Percentiles rank a stretch among this genome's conserved stretches.
phyloP scores from a whole-genome alignment of 2,797 vertebrate species.

The Typhlichthys eigenmanni region DNA sequence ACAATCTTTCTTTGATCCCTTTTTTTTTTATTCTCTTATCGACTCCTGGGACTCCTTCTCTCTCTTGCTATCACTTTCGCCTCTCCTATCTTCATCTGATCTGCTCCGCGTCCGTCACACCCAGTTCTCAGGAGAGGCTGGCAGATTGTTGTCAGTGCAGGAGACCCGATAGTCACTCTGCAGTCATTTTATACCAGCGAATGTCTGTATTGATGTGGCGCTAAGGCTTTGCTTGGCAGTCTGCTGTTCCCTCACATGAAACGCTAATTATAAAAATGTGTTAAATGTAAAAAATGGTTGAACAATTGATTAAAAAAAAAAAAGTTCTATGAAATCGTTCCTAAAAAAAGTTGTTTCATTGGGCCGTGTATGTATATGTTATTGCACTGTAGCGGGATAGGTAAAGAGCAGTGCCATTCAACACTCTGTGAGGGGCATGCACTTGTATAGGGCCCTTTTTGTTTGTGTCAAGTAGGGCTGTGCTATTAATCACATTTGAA shows the following conservation, averaged over 20 bases:
- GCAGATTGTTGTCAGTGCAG: slow-evolving; percentile 65
- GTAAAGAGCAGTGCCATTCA: too few relatives aligned
- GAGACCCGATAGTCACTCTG: slow-evolving; percentile 69
- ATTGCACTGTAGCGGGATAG: too few relatives aligned
- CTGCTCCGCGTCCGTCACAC: slow-evolving; percentile 55
- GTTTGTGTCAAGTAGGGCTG: too few relatives aligned
- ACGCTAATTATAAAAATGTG: too few relatives aligned
- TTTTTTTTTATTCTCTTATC: slow-evolving; percentile 5
- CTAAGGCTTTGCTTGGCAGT: slow-evolving; percentile 33
- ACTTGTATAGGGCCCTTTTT: too few relatives aligned
- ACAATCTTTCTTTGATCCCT: not conserved
- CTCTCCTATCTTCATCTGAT: slow-evolving; percentile 39
- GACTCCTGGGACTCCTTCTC: slow-evolving; percentile 54
- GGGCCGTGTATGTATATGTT: too few relatives aligned
- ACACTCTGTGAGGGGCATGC: too few relatives aligned
- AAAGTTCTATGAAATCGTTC: too few relatives aligned
- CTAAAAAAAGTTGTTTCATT: too few relatives aligned
- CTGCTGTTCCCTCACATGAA: slow-evolving; percentile 15
- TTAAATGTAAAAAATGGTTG: too few relatives aligned
- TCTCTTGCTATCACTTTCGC: slow-evolving; percentile 55
- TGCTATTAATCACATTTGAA: too few relatives aligned
- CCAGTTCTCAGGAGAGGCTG: slow-evolving; percentile 58
- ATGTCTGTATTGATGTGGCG: slow-evolving; percentile 52
- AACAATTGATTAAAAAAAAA: too few relatives aligned
- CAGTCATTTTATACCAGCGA: slow-evolving; percentile 57